Evolutionary conservation across 2,888 invertebrate genomes (phyloP), one percentile per base, ranked within the genome.

Genomic region (Trichopria drosophilae): DNA sequence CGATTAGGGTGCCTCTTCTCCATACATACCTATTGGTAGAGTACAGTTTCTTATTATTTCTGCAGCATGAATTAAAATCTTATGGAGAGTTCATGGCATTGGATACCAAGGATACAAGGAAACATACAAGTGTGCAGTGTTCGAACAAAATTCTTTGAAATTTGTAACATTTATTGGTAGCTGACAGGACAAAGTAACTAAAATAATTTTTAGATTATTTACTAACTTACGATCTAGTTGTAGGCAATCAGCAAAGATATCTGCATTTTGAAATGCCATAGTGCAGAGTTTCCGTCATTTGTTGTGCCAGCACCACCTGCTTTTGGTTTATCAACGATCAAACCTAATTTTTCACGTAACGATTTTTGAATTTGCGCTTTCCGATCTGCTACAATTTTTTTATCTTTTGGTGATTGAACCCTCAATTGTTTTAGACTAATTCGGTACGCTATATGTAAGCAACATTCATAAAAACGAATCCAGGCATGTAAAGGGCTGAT

Each of bases 1-100:
- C 10, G 51, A 42, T 39, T 54, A 39, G 13, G 37, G 43, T 18
- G 46, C 54, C 23, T 51, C 54, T 39, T 54, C 47, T 18, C 42
- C 50, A 29, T 47, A 31, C 39, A 54, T 54, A 22, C 51, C 47
- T 29, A 51, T 26, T 13, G 47, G 54, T 13, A 51, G 28, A 24
- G 48, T 15, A 12, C 51, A 44, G 20, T 40, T 51, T 26, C 16
- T 26, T 16, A 51, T 51, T 15, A 51, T 47, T 31, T 51, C 22
- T 6, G n/a, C 39, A 16, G 29, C 37, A 24, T 54, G 51, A 15
- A 54, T 54, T 12, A 54, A 31, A 28, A 51, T 45, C 20, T 54
- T 51, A 31, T 54, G 47, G 10, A 51, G 3, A 6, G 51, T 42
- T 36, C 51, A 26, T 13, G 47, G 43, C 51, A 54, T 54, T 7